These are phyloP conservation scores for Myripristis jacobus DNA, from an alignment of 2,797 vertebrate species.

Conservation along the genomic window DNA sequence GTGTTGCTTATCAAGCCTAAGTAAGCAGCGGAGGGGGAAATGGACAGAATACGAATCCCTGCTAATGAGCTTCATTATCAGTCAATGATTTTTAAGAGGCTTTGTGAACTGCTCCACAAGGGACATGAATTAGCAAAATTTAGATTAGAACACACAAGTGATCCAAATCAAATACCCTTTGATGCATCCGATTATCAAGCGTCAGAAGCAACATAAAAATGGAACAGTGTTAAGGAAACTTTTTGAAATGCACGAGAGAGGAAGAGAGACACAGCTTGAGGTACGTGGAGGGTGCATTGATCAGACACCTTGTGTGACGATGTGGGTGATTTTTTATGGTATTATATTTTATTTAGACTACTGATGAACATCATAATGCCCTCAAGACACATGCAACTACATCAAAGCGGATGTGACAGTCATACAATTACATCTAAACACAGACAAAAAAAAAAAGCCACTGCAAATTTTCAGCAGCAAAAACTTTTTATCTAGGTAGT, in stretches of 20 bases:
- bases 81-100: slow-evolving; percentile 75
- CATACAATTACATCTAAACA: slow-evolving; percentile 21
- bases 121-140: slow-evolving; percentile 71
- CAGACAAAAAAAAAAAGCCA: slow-evolving; percentile 13
- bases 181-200: slow-evolving; percentile 47
- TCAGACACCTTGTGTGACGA: not conserved
- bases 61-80: slow-evolving; percentile 81
- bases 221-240: not conserved
- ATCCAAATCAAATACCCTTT: slow-evolving; percentile 61
- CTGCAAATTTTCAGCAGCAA: slow-evolving; percentile 18
- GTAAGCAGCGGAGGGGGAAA: slow-evolving; percentile 61
- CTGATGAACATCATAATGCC: slow-evolving; percentile 17
- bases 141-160: slow-evolving; percentile 59
- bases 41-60: slow-evolving; percentile 57
- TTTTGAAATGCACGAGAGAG: not conserved
- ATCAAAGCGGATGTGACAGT: slow-evolving; percentile 35
- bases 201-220: slow-evolving; percentile 28
- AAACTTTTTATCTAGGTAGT: slow-evolving; percentile 35
- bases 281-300: not conserved
- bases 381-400: slow-evolving; percentile 24
- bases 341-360: not conserved
- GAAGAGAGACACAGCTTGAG: not conserved
- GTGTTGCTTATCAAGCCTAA: slow-evolving; percentile 62
- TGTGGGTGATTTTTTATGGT: not conserved
- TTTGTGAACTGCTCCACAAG: slow-evolving; percentile 64